Evolutionary conservation across 2,888 invertebrate species (phyloP).

Genomic region (Mythimna loreyi): DNA sequence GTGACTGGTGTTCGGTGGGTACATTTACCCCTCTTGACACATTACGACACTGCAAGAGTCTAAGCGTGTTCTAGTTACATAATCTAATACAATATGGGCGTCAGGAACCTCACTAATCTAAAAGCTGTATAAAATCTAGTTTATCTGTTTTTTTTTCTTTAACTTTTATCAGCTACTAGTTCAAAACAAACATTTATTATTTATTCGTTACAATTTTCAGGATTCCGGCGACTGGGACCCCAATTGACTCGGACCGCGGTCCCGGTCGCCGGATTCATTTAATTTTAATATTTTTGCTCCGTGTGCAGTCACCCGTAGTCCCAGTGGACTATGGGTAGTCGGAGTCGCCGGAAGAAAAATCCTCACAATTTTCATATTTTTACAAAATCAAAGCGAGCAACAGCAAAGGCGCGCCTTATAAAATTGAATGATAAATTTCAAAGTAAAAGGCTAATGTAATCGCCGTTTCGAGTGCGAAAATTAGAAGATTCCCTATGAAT

Average conservation of each 20-base stretch:
- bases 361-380: slow-evolving; percentile 10
- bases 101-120: neutral
- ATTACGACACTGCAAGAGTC: slow-evolving; percentile 10
- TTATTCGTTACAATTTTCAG: no score
- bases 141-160: neutral
- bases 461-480: neutral
- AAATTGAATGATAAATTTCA: neutral
- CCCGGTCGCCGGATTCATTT: no score
- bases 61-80: neutral
- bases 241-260: no score
- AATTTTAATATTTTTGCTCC: no score
- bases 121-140: neutral
- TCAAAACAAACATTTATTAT: neutral
- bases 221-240: no score
- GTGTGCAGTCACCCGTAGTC: no score
- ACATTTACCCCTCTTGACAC: slow-evolving; percentile 1
- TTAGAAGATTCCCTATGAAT: neutral
- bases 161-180: neutral
- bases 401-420: neutral
- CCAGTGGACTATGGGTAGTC: no score
- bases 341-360: no score
- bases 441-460: slow-evolving; percentile 4
- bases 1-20: neutral
- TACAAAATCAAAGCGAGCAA: neutral
- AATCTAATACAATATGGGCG: slow-evolving; percentile 2